These are phyloP conservation scores for Muscidifurax raptorellus DNA, from an alignment of 1,140 invertebrate genomes.

Conservation along the genomic window DNA sequence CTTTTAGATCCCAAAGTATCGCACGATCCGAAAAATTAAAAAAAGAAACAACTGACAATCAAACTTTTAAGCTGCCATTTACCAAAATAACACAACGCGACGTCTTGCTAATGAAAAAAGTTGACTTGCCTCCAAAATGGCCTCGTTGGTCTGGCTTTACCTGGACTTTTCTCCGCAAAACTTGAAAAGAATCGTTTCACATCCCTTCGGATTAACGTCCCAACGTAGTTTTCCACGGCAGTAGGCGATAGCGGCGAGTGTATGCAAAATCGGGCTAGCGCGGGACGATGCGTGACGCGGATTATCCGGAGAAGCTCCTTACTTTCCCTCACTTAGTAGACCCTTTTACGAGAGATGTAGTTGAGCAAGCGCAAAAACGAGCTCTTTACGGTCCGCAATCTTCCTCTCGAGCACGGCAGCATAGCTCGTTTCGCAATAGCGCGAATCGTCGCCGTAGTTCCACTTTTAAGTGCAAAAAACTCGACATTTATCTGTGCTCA, in stretches of 20 bases:
- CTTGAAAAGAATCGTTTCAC: background rate
- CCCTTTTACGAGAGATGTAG: slow-evolving; percentile 12
- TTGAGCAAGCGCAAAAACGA: background rate
- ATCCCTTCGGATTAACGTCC: background rate
- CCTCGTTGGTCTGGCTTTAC: background rate
- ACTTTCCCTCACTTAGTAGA: slow-evolving; percentile 6
- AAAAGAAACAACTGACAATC: background rate
- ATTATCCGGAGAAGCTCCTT: background rate
- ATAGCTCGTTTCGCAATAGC: background rate
- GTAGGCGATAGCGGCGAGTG: background rate
- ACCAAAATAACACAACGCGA: background rate
- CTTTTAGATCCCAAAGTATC: background rate
- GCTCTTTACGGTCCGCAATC: background rate
- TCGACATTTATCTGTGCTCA: background rate
- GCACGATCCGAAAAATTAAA: background rate
- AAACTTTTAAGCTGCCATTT: background rate
- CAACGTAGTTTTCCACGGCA: background rate
- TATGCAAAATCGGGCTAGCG: background rate
- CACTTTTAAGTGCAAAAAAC: slow-evolving; percentile 23
- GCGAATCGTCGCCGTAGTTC: background rate
- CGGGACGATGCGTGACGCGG: background rate
- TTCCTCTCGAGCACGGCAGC: background rate
- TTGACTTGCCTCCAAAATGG: slow-evolving; percentile 1
- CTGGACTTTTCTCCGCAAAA: background rate
- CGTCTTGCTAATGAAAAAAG: slow-evolving; percentile 19